Evolutionary conservation across 2,797 vertebrate species (phyloP).

Genomic region (Myotis planiceps): DNA sequence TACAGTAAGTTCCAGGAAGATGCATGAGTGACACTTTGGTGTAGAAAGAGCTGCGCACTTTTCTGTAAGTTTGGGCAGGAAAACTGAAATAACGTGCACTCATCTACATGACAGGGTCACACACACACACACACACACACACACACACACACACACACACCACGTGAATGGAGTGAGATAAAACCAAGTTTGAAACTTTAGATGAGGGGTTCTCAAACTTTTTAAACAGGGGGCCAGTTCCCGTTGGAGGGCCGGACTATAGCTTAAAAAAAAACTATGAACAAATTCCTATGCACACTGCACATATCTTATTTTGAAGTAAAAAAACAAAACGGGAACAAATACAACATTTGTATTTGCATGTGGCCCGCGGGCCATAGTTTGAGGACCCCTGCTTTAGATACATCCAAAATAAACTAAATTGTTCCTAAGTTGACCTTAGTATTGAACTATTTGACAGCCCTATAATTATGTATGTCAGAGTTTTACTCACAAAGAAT

Average conservation of each 20-base stretch:
- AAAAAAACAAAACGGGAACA: no score
- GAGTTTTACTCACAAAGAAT: background rate
- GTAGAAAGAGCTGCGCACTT: background rate
- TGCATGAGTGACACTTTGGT: background rate
- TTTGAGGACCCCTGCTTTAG: no score
- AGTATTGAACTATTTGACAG: background rate
- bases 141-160: background rate
- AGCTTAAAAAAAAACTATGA: no score
- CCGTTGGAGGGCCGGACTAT: no score
- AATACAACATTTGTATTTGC: no score
- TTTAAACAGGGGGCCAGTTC: no score
- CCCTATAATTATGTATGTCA: background rate
- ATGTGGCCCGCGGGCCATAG: no score
- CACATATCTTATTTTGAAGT: no score
- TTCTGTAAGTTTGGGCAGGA: background rate
- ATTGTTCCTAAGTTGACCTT: background rate
- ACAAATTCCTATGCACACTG: no score
- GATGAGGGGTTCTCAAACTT: background rate
- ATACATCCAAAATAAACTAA: background rate
- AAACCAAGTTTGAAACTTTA: background rate
- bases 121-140: background rate
- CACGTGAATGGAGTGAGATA: background rate
- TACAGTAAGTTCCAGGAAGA: background rate
- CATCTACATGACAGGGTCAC: background rate
- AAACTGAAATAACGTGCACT: background rate